Evolutionary conservation across 2,797 vertebrate genomes (phyloP).

Genomic region (Epinephelus awoara): DNA sequence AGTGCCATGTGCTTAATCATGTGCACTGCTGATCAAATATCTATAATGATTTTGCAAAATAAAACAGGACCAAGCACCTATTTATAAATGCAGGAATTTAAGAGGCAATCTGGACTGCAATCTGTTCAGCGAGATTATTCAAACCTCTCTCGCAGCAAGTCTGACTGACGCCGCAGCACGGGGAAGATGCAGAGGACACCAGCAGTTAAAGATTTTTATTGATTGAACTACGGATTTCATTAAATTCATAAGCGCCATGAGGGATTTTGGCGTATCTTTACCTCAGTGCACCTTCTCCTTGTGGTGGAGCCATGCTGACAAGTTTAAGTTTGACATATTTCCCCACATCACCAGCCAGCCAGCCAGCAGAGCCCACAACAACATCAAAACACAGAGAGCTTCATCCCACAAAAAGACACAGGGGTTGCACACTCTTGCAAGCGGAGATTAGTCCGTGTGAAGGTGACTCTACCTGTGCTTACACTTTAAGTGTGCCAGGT

Average conservation of each 20-base stretch:
- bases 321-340: constrained; percentile 15
- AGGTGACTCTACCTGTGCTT: constrained; percentile 83
- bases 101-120: constrained; percentile 83
- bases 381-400: constrained; percentile 53
- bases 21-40: constrained; percentile 52
- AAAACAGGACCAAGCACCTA: constrained; percentile 66
- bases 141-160: constrained; percentile 61
- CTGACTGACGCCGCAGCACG: constrained; percentile 54
- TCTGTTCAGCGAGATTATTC: constrained; percentile 82
- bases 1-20: constrained; percentile 11
- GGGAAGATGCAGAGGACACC: constrained; percentile 37
- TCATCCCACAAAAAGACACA: constrained; percentile 41
- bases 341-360: not conserved
- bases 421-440: constrained; percentile 43
- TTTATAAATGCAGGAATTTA: constrained; percentile 82
- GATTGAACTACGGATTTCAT: constrained; percentile 40
- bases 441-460: constrained; percentile 75
- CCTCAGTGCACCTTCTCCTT: not conserved
- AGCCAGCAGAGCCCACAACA: constrained; percentile 31
- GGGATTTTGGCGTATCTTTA: constrained; percentile 17
- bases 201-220: constrained; percentile 36
- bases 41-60: constrained; percentile 68
- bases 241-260: not conserved
- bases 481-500: constrained; percentile 73
- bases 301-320: constrained; percentile 9